Conservation (phyloP, 2,888 invertebrate species). For the Tubulanus polymorphus region DNA sequence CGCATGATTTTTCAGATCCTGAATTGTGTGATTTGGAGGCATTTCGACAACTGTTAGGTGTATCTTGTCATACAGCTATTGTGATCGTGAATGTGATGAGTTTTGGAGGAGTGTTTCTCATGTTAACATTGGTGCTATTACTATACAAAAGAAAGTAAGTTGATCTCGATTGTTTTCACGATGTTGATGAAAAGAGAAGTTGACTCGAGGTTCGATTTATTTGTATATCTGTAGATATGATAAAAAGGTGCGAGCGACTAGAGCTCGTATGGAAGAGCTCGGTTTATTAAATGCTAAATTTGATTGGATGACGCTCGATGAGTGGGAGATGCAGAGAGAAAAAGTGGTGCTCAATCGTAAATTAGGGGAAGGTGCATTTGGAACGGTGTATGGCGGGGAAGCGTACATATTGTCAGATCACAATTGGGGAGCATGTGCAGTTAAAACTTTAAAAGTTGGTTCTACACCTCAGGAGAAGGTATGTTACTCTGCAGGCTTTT, state of each 20-base stretch:
- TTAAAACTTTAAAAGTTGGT: conserved; percentile 82
- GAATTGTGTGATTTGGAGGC: conserved; percentile 65
- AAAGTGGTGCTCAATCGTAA: conserved; percentile 64
- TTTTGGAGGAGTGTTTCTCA: conserved; percentile 58
- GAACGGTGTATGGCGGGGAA: conserved; percentile 88
- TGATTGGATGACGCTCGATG: conserved; percentile 62
- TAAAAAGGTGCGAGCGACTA: conserved; percentile 62
- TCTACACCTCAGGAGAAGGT: conserved; percentile 77
- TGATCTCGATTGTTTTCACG: conserved; percentile 65
- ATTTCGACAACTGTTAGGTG: conserved; percentile 65
- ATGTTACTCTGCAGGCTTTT: background rate
- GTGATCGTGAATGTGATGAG: conserved; percentile 65
- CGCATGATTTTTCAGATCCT: conserved; percentile 46
- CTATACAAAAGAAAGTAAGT: conserved; percentile 63
- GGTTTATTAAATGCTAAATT: conserved; percentile 60
- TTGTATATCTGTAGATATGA: conserved; percentile 61
- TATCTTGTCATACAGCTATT: conserved; percentile 71
- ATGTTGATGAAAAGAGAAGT: conserved; percentile 61
- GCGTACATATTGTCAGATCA: conserved; percentile 62
- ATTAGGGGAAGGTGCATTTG: conserved; percentile 83
- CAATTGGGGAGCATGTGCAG: conserved; percentile 63
- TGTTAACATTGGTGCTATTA: conserved; percentile 62
- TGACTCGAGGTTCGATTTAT: background rate
- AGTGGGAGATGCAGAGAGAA: conserved; percentile 83
- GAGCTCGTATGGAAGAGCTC: conserved; percentile 67